Evolutionary conservation across 2,797 vertebrate species (phyloP), one percentile per base, ranked within the genome.

Genomic region (Chiroxiphia lanceolata): DNA sequence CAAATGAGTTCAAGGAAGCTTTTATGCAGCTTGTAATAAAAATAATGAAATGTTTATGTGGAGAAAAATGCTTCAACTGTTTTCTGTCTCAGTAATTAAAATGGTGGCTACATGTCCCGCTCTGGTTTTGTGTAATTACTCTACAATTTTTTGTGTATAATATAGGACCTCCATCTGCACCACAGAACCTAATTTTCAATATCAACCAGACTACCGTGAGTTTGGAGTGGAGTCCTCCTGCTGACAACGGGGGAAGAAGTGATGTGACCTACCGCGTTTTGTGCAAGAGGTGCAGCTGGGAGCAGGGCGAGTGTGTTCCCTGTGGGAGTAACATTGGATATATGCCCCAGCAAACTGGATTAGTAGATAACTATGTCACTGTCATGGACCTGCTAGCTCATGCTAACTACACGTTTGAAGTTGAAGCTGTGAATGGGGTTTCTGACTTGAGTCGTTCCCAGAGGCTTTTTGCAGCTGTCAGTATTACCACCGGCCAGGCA

Each of bases 161-260:
- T 31, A 17, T 97, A 99, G 99, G 99, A 97, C 99, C 99, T 96
- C 99, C 99, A 77, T 99, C 99, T 51, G 99, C 99, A 92, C 99
- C 99, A 40, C 99, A 99, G 98, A 99, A 99, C 98, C 98, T 99
- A 95, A 99, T 99, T 97, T 99, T 99, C 98, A 99, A 99, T 98
- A 99, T 99, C 98, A 99, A 99, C 98, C 99, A 99, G 98, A 99
- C 99, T 95, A 99, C 99, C 1, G 99, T 99, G 63, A 98, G 98
- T 97, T 98, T 99, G 97, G 99, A 99, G 97, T 99, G 99, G 99
- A 98, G 98, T 96, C 99, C 99, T 48, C 99, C 99, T 26, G 99
- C 99, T 2, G 99, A 99, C 97, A 98, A 98, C 0, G 99, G 99
- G 3, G 99, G 99, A 85, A 99, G 99, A 70, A 99, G 98, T 3